Evolutionary conservation across 2,797 vertebrate species (phyloP), one percentile per base, ranked within the genome.

Genomic region (Philypnodon macrostomus): DNA sequence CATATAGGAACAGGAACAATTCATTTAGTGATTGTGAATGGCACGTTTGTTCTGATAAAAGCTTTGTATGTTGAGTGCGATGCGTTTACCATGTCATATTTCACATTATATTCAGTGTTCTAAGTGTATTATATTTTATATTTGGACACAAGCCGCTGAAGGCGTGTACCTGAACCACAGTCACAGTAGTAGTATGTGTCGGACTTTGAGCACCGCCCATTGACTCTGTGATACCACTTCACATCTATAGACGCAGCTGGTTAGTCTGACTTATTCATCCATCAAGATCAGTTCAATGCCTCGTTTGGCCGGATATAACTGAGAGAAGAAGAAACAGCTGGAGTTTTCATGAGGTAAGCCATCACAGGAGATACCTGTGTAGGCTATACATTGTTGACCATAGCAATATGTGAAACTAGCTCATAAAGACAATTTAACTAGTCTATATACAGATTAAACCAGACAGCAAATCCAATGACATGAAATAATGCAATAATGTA

Each of bases 161-260:
- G 17, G 31, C 7, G 35, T 16, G 26, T 56, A 37, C 38, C 50
- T 30, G 29, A 36, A 3, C 57, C 37, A 59, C 51, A 47, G 66
- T 16, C 17, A 6, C 67, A 11, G 64, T 7, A 49, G 57, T 49
- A n/a, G n/a, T 66, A 57, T 47, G 50, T 71, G 68, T 65, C 58
- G 5, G 48, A 29, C 4, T 16, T 7, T 2, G 65, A 72, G 81
- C 67, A 29, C 81, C 84, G 80, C 84, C 84, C 71, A 64, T 56
- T 33, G 2, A 48, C 53, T 3, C 29, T 46, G n/a, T 58, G 39
- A 65, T n/a, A n/a, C 38, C 0, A 65, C 27, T n/a, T 32, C 30
- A 16, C 40, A 55, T 61, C 70, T 41, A 19, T 15, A 50, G 27
- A 36, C 29, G 39, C 58, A 5, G 14, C 63, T 23, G 64, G 76